These are phyloP conservation scores for Eristalis intricaria DNA, from an alignment of 2,888 invertebrate genomes.

Conservation along the genomic window DNA sequence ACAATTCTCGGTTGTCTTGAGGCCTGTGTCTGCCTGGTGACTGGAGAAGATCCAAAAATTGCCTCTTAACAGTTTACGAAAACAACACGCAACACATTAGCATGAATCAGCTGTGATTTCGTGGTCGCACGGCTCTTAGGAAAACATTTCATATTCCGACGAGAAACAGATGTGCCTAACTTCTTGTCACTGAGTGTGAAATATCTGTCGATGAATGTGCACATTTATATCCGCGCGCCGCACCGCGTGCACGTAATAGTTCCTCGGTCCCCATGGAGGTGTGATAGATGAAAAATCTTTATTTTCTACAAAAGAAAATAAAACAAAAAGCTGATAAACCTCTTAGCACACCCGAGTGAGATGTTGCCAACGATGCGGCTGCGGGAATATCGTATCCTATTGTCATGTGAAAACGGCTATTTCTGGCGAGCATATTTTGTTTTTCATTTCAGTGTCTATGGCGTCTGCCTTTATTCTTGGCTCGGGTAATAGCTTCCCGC, in stretches of 20 bases:
- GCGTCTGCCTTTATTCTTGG: neutral
- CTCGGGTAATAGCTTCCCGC: neutral
- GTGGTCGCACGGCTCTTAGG: too few species aligned
- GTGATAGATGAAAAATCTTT: slow-evolving; percentile 10
- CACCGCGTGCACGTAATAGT: slow-evolving; percentile 4
- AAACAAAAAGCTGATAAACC: neutral
- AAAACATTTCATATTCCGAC: neutral
- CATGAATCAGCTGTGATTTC: too few species aligned
- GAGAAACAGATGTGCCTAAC: neutral
- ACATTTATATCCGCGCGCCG: neutral
- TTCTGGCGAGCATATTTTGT: slow-evolving; percentile 2
- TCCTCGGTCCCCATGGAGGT: neutral
- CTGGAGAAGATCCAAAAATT: too few species aligned
- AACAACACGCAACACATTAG: too few species aligned
- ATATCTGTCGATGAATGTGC: neutral
- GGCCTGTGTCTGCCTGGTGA: too few species aligned
- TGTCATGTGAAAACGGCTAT: slow-evolving; percentile 6
- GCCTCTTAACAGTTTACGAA: too few species aligned
- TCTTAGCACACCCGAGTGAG: neutral
- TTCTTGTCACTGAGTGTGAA: slow-evolving; percentile 14
- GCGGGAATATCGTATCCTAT: neutral
- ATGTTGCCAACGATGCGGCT: slow-evolving; percentile 8
- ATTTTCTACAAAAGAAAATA: neutral
- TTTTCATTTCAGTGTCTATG: neutral
- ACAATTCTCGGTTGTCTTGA: too few species aligned